Evolutionary conservation across 2,113 vertebrate genomes (phyloP), one percentile per base, ranked within the genome.

Genomic region (Solenodon paradoxus): DNA sequence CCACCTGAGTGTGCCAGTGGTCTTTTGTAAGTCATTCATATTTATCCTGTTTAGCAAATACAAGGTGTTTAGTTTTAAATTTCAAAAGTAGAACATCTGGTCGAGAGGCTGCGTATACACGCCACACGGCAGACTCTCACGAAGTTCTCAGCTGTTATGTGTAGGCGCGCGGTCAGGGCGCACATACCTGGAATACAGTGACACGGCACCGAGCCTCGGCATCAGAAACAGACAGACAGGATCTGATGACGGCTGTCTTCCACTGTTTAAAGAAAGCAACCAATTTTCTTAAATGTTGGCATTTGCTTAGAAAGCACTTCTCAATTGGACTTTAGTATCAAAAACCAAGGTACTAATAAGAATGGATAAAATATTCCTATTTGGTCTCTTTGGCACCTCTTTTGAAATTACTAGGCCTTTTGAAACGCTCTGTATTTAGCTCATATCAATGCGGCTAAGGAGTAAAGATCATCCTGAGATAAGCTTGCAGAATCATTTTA

Each of bases 291-390:
- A 80, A 53, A 66, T 59, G 64, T 81, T 59, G 47, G 8, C 64
- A 35, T 45, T 77, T 55, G 32, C 51, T 92, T 71, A 78, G 28
- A 55, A 61, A 61, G 38, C 22, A 78, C 24, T 66, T 71, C 40
- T 82, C 49, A 40, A 9, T 38, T 40, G 19, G 22, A 42, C 71
- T 79, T 93, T 24, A 75, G 30, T 22, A 69, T 72, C 57, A 82
- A 87, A 94, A 96, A 49, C 22, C 28, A 90, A 75, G 35, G 32
- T 24, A 53, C 74, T 80, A 75, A 79, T n/a, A n/a, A n/a, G n/a
- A 79, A 84, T 15, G 4, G 11, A 72, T 40, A 64, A 90, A 69
- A 59, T 68, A 35, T 74, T 24, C 24, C 40, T 26, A 1, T 49
- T 79, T 13, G 55, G 7, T 72, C 85, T 63, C 86, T 68, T 16